A percentile compares a stretch with the other conserved stretches of the same genome.
Conservation (phyloP, 2,888 invertebrate species). For the Machimus atricapillus region DNA sequence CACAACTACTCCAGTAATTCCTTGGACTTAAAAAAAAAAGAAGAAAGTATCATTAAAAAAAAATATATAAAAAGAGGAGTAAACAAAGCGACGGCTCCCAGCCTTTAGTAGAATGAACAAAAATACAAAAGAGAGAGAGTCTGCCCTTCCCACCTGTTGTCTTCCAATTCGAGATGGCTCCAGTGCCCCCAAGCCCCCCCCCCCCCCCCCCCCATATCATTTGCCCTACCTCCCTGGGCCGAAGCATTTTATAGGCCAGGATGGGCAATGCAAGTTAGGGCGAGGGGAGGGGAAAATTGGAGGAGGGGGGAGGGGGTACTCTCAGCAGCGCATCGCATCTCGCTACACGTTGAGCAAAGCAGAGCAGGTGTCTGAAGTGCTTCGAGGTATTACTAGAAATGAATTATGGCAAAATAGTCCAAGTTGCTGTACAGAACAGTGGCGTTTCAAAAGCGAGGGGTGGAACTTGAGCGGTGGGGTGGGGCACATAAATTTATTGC, state of each 20-base stretch:
- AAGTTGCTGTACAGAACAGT: constrained; percentile 19
- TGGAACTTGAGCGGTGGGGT: not conserved
- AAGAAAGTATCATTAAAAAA: not conserved
- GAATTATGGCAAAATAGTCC: constrained; percentile 32
- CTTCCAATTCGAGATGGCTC: not conserved
- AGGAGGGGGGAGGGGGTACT: not conserved
- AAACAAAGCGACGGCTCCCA: not conserved
- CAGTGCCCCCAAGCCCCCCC: not conserved
- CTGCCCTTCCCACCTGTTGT: not conserved
- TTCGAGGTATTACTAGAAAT: constrained; percentile 36
- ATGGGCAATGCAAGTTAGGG: not conserved
- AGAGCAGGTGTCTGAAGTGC: constrained; percentile 36
- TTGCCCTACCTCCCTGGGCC: not conserved
- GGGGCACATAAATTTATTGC: constrained; percentile 19
- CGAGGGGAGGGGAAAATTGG: not conserved
- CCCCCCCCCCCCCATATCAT: not conserved
- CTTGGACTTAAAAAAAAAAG: not conserved
- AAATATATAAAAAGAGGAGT: not conserved
- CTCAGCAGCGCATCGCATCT: constrained; percentile 10
- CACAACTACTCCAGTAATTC: not conserved
- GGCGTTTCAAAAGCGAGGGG: not conserved
- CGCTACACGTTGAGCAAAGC: constrained; percentile 11
- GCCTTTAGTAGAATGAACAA: not conserved
- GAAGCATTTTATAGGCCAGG: not conserved
- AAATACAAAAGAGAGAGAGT: not conserved